These are phyloP conservation scores for Scaptomyza caliginosa DNA, from an alignment of 2,888 invertebrate genomes.

Conservation along the genomic window DNA sequence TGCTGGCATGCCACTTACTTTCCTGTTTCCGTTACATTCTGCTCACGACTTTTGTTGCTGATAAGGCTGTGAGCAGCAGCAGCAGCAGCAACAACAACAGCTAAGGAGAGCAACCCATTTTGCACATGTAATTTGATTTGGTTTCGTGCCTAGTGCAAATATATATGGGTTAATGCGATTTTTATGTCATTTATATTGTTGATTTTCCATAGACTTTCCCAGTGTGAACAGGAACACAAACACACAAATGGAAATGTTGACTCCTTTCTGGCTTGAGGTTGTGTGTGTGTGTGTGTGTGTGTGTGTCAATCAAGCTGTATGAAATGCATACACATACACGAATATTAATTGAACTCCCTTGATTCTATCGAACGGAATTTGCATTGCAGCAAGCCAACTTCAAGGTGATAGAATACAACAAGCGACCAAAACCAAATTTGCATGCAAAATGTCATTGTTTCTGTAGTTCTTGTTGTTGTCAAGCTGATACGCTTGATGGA, in stretches of 20 bases:
- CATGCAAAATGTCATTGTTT: neutral
- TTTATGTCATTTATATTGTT: constrained; percentile 74
- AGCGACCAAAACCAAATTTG: neutral
- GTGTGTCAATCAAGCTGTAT: neutral
- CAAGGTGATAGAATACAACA: neutral
- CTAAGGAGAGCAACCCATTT: neutral
- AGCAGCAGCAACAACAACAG: constrained; percentile 10
- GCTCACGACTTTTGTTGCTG: constrained; percentile 68
- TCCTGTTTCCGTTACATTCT: constrained; percentile 68
- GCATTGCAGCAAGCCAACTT: neutral
- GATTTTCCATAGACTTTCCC: constrained; percentile 29
- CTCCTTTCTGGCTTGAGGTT: constrained; percentile 22
- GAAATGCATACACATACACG: neutral
- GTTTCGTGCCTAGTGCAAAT: constrained; percentile 69
- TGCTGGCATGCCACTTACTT: constrained; percentile 64
- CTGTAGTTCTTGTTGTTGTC: neutral
- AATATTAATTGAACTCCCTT: neutral
- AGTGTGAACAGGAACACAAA: constrained; percentile 2
- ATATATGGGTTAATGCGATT: constrained; percentile 77
- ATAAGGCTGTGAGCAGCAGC: constrained; percentile 44
- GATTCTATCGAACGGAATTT: neutral
- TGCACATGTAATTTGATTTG: constrained; percentile 71
- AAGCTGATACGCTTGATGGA: too few species aligned
- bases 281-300: neutral
- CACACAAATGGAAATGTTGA: constrained; percentile 23